Conservation (phyloP, 2,797 vertebrate species). For the Malacoctenus gilli region DNA sequence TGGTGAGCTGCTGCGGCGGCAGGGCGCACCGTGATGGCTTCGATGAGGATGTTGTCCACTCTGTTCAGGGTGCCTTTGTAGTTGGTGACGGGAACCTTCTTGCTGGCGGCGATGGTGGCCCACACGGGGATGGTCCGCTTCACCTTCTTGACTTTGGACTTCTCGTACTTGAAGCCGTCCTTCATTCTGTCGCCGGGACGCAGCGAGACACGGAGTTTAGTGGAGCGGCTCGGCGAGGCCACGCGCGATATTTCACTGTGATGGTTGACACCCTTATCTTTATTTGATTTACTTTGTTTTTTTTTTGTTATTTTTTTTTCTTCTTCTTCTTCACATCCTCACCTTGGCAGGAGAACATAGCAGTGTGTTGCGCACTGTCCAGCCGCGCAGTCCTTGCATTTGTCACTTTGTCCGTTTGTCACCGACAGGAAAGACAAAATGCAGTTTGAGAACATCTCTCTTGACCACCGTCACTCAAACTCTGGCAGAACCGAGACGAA, state of each 20-base stretch:
- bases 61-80: slow-evolving; percentile 89
- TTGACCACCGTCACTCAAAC: slow-evolving; percentile 58
- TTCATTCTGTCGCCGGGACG: slow-evolving; percentile 75
- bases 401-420: slow-evolving; percentile 77
- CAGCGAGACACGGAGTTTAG: slow-evolving; percentile 57
- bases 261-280: slow-evolving; percentile 76
- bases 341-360: slow-evolving; percentile 82
- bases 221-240: slow-evolving; percentile 25
- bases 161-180: slow-evolving; percentile 84
- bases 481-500: slow-evolving; percentile 2
- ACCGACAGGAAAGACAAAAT: slow-evolving; percentile 75
- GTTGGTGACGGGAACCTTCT: slow-evolving; percentile 87
- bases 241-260: slow-evolving; percentile 81
- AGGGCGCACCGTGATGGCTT: slow-evolving; percentile 92
- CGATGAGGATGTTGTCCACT: slow-evolving; percentile 94
- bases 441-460: slow-evolving; percentile 76
- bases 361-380: slow-evolving; percentile 81
- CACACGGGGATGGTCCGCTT: slow-evolving; percentile 95
- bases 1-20: background rate
- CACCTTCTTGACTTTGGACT: slow-evolving; percentile 93
- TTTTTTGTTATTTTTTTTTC: too few relatives aligned
- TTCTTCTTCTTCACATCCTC: slow-evolving; percentile 71
- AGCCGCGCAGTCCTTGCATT: slow-evolving; percentile 81
- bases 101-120: slow-evolving; percentile 92
- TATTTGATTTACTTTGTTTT: too few relatives aligned